Conservation (phyloP, 2,888 invertebrate genomes). For the Acleris laterana region DNA sequence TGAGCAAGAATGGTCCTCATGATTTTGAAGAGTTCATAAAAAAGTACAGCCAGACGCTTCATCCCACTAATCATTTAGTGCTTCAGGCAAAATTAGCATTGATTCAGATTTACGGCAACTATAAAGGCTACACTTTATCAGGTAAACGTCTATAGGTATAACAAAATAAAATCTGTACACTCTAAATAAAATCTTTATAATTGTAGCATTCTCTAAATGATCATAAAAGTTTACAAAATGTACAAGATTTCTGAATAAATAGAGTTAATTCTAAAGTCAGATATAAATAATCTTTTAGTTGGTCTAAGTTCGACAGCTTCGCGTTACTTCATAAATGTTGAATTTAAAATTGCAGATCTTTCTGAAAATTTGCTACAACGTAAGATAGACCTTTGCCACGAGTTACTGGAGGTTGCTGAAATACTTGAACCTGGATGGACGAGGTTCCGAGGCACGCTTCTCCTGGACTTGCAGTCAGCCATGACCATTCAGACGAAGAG, state of each 20-base stretch:
- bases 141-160: too few relatives aligned
- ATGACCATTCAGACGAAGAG: constrained; percentile 84
- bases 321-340: neutral
- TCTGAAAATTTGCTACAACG: constrained; percentile 81
- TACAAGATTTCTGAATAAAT: too few relatives aligned
- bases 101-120: constrained; percentile 87
- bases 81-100: constrained; percentile 88
- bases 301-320: neutral
- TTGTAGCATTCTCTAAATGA: neutral
- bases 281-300: too few relatives aligned
- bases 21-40: constrained; percentile 86
- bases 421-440: constrained; percentile 87
- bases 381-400: constrained; percentile 87
- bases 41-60: constrained; percentile 86
- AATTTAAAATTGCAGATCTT: constrained; percentile 75
- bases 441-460: constrained; percentile 85
- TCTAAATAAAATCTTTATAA: too few relatives aligned
- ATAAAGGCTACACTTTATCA: constrained; percentile 79
- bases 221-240: too few relatives aligned
- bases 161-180: too few relatives aligned
- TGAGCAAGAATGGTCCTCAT: constrained; percentile 81
- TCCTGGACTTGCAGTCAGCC: constrained; percentile 87
- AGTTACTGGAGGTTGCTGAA: constrained; percentile 86
- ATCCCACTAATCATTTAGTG: constrained; percentile 87
- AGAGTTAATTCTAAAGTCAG: too few relatives aligned